Percentiles rank a stretch among this genome's conserved stretches.
phyloP scores from a whole-genome alignment of 2,888 invertebrate genomes.

The Macrosoma leucophasiata region DNA sequence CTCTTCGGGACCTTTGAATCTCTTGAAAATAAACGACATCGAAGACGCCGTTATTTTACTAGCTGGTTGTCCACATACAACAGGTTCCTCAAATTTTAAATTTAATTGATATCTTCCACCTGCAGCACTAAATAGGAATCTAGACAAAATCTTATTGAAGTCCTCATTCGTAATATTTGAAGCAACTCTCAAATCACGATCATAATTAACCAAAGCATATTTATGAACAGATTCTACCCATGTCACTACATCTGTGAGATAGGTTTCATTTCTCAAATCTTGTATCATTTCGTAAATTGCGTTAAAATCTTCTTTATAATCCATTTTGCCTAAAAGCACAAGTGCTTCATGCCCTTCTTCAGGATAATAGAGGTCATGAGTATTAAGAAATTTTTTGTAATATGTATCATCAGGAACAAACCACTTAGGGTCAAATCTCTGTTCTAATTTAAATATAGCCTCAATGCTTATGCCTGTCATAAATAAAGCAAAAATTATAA shows the following conservation, averaged over 20 bases:
- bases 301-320: slow-evolving; percentile 78
- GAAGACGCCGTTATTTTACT: slow-evolving; percentile 77
- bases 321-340: slow-evolving; percentile 79
- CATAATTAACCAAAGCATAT: slow-evolving; percentile 76
- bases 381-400: slow-evolving; percentile 75
- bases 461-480: slow-evolving; percentile 78
- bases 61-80: slow-evolving; percentile 78
- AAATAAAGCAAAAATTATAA: slow-evolving; percentile 76
- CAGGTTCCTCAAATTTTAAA: slow-evolving; percentile 77
- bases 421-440: slow-evolving; percentile 87
- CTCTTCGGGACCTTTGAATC: slow-evolving; percentile 77
- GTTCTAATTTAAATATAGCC: slow-evolving; percentile 79
- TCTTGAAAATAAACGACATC: slow-evolving; percentile 78
- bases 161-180: slow-evolving; percentile 63
- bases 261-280: slow-evolving; percentile 65
- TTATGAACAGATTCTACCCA: slow-evolving; percentile 81
- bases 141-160: slow-evolving; percentile 79
- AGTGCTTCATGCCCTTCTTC: slow-evolving; percentile 77
- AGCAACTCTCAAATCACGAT: slow-evolving; percentile 66
- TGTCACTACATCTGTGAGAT: slow-evolving; percentile 72
- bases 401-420: slow-evolving; percentile 84
- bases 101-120: slow-evolving; percentile 82
- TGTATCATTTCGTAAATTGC: slow-evolving; percentile 74
- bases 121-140: slow-evolving; percentile 80
- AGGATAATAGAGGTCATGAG: slow-evolving; percentile 78